phyloP scores from a whole-genome alignment of 2,113 vertebrate genomes.

The Cryptomyrus ogoouensis region DNA sequence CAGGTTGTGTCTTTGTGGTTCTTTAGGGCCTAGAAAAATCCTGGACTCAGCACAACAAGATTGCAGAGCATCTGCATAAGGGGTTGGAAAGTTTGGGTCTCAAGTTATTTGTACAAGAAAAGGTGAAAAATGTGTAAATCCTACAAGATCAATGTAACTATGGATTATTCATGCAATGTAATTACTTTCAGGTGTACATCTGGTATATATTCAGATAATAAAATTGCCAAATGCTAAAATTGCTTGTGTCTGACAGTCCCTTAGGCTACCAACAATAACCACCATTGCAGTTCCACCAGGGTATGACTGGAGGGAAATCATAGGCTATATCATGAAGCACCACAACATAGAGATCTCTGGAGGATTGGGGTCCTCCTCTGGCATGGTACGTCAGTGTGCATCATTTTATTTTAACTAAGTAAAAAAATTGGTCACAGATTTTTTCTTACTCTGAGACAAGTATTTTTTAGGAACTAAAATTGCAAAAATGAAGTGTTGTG shows the following conservation, averaged over 20 bases:
- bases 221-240: background rate
- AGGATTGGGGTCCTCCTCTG: constrained; percentile 78
- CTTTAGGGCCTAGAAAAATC: constrained; percentile 78
- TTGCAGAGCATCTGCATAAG: constrained; percentile 61
- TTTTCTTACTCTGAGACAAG: background rate
- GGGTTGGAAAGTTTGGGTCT: constrained; percentile 75
- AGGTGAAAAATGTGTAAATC: constrained; percentile 47
- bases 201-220: background rate
- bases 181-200: background rate
- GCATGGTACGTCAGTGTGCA: constrained; percentile 62
- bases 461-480: background rate
- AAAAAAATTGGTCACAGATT: background rate
- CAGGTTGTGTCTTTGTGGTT: background rate
- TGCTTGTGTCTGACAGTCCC: constrained; percentile 44
- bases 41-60: constrained; percentile 72
- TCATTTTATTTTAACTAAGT: background rate
- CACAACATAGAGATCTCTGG: constrained; percentile 78
- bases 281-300: constrained; percentile 72
- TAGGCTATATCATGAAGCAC: constrained; percentile 70
- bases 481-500: background rate
- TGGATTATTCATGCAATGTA: background rate
- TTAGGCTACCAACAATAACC: constrained; percentile 84
- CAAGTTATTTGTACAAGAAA: constrained; percentile 81
- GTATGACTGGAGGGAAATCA: constrained; percentile 79
- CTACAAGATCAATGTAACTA: background rate